Evolutionary conservation across 2,888 invertebrate species (phyloP).

Genomic region (Gandaritis pyraliata): DNA sequence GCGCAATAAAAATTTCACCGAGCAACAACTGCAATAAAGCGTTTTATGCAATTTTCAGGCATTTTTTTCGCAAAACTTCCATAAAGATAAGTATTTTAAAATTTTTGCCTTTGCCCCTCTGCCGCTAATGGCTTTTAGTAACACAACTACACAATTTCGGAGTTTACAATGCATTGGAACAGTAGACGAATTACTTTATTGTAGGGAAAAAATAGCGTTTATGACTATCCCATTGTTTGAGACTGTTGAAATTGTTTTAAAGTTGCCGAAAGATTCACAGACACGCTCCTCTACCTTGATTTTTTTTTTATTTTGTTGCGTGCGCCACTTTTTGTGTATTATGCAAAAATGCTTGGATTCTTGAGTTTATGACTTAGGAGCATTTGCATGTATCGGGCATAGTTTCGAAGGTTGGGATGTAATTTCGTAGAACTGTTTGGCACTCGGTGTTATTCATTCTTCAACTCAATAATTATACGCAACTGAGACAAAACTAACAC

Average conservation of each 20-base stretch:
- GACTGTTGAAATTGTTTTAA: constrained; percentile 60
- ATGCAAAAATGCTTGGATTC: constrained; percentile 54
- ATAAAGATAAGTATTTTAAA: constrained; percentile 46
- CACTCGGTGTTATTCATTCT: background rate
- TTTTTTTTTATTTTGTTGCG: constrained; percentile 49
- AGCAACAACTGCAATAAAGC: constrained; percentile 55
- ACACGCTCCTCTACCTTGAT: constrained; percentile 45
- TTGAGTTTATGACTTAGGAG: constrained; percentile 48
- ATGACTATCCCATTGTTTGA: constrained; percentile 61
- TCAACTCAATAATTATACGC: too few species aligned
- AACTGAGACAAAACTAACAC: too few species aligned
- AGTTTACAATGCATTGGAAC: constrained; percentile 73
- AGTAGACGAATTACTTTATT: constrained; percentile 80
- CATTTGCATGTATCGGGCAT: constrained; percentile 36
- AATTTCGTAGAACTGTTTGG: constrained; percentile 10
- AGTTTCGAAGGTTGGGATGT: constrained; percentile 24
- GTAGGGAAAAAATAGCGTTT: constrained; percentile 72
- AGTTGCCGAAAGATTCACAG: constrained; percentile 61
- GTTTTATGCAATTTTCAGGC: constrained; percentile 62
- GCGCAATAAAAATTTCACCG: too few species aligned
- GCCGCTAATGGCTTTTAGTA: constrained; percentile 72
- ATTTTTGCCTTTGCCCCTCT: constrained; percentile 47
- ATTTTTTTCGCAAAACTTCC: constrained; percentile 55
- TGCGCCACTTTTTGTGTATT: constrained; percentile 57
- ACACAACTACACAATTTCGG: constrained; percentile 72